Percentiles rank a stretch among this genome's conserved stretches.
phyloP scores from a whole-genome alignment of 2,888 invertebrate genomes.

The Ptilodon capucinus region DNA sequence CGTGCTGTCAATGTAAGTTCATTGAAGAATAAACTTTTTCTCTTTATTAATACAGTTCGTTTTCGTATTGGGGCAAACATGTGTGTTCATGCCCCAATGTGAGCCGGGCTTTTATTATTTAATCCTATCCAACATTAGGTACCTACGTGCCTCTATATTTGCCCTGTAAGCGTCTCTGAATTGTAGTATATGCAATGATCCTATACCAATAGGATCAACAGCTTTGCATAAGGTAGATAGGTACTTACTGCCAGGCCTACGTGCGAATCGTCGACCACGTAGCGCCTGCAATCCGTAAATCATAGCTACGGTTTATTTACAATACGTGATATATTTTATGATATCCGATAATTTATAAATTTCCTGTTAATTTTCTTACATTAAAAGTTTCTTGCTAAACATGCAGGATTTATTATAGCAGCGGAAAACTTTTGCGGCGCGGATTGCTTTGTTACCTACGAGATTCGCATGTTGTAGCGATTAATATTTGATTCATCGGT shows the following conservation, averaged over 20 bases:
- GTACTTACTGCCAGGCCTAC: background rate
- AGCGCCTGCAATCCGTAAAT: conserved; percentile 37
- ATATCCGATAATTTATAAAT: conserved; percentile 41
- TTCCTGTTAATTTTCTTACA: conserved; percentile 22
- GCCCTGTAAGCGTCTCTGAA: no score
- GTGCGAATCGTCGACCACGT: conserved; percentile 1
- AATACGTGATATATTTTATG: conserved; percentile 43
- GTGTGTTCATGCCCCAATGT: no score
- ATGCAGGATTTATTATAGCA: conserved; percentile 6
- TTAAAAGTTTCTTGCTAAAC: conserved; percentile 6
- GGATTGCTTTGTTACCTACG: conserved; percentile 2
- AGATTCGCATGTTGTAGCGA: background rate
- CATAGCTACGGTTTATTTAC: conserved; percentile 53
- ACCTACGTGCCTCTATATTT: no score
- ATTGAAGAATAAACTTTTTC: no score
- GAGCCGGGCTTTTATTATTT: no score
- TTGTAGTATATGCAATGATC: no score
- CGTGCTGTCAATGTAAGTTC: no score
- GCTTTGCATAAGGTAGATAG: background rate
- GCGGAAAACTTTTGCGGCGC: conserved; percentile 2
- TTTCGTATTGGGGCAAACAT: no score
- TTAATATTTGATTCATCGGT: background rate
- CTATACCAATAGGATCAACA: background rate
- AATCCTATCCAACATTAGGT: no score
- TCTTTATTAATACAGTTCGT: no score